phyloP scores from a whole-genome alignment of 2,797 vertebrate genomes.

The Cynopterus sphinx region DNA sequence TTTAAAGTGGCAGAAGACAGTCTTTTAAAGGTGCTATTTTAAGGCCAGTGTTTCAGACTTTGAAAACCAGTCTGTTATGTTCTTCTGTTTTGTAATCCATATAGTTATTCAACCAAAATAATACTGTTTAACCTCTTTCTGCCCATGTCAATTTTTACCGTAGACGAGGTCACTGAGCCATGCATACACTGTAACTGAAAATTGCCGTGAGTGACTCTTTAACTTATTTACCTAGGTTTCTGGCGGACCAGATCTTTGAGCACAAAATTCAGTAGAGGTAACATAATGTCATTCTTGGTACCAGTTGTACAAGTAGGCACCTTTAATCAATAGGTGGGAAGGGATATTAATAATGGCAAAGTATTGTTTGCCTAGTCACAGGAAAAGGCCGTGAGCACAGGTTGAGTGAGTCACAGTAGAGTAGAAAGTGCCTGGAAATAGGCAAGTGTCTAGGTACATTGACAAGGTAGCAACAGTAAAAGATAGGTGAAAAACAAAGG shows the following conservation, averaged over 20 bases:
- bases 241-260: neutral
- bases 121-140: conserved; percentile 52
- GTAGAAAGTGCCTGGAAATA: neutral
- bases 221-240: conserved; percentile 33
- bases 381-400: neutral
- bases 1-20: neutral
- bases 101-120: conserved; percentile 65
- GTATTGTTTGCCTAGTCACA: neutral
- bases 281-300: conserved; percentile 22
- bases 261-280: neutral
- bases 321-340: conserved; percentile 24
- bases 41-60: conserved; percentile 30
- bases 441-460: neutral
- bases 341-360: conserved; percentile 37
- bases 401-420: neutral
- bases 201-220: neutral
- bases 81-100: conserved; percentile 62
- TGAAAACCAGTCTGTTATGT: conserved; percentile 38
- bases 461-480: neutral
- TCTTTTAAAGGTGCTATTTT: conserved; percentile 50
- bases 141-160: neutral
- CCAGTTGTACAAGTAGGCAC: neutral
- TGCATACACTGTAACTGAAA: neutral
- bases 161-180: conserved; percentile 1
- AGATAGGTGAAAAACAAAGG: neutral